Percentiles rank a stretch among this genome's conserved stretches.
phyloP scores from a whole-genome alignment of 2,888 invertebrate species.

The Caenorhabditis becei region DNA sequence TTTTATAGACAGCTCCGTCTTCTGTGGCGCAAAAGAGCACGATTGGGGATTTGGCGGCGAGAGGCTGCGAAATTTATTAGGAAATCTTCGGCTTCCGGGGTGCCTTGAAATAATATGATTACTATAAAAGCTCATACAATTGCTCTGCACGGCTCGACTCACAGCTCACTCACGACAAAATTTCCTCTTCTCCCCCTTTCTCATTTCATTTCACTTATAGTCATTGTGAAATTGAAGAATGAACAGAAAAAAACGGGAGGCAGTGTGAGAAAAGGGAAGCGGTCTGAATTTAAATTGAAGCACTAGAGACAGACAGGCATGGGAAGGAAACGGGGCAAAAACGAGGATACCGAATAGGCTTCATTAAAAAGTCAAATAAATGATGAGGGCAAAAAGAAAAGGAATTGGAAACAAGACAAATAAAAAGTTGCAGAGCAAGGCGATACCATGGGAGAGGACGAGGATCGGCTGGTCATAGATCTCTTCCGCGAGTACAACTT shows the following conservation, averaged over 20 bases:
- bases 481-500: constrained; percentile 84
- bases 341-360: constrained; percentile 4
- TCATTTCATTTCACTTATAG: background rate
- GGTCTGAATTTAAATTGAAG: constrained; percentile 50
- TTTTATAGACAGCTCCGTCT: constrained; percentile 35
- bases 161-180: background rate
- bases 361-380: constrained; percentile 55
- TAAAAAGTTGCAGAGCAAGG: constrained; percentile 55
- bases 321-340: constrained; percentile 5
- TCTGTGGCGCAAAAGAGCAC: background rate
- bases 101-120: constrained; percentile 35
- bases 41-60: constrained; percentile 29
- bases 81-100: constrained; percentile 30
- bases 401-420: constrained; percentile 38
- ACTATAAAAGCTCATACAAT: constrained; percentile 36
- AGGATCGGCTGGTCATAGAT: constrained; percentile 83
- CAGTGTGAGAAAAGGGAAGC: constrained; percentile 8
- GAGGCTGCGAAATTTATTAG: constrained; percentile 28
- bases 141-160: constrained; percentile 12
- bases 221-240: constrained; percentile 8
- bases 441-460: constrained; percentile 80
- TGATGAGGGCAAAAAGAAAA: constrained; percentile 25
- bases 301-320: constrained; percentile 30
- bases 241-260: constrained; percentile 1
- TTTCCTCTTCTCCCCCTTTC: constrained; percentile 14